Conservation (phyloP, 53 echinoderm and acorn worm genomes). For the Paelopatides confundens region DNA sequence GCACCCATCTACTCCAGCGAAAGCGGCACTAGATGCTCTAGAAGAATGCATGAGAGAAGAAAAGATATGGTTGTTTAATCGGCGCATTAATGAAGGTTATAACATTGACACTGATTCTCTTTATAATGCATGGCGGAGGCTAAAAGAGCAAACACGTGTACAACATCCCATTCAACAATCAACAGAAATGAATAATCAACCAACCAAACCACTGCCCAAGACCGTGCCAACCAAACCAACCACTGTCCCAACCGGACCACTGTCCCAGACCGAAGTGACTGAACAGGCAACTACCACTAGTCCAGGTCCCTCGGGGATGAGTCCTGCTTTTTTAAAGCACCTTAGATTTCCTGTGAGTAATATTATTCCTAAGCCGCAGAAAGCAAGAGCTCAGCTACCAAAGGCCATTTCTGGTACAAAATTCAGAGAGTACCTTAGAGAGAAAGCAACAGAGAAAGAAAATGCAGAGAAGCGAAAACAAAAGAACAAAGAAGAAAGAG, state of each 20-base stretch:
- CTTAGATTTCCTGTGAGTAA: not conserved
- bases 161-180: too few relatives aligned
- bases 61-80: not conserved
- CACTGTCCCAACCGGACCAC: not conserved
- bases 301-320: not conserved
- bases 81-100: not conserved
- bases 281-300: not conserved
- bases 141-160: not conserved
- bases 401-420: constrained; percentile 20
- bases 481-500: not conserved
- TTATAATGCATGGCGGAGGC: not conserved
- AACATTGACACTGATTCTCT: not conserved
- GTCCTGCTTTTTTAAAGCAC: not conserved
- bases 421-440: not conserved
- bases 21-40: too few relatives aligned
- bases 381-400: not conserved
- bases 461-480: not conserved
- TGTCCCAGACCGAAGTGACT: not conserved
- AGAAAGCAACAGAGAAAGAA: not conserved
- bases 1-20: too few relatives aligned
- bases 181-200: too few relatives aligned
- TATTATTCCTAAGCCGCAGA: not conserved
- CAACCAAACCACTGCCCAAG: too few relatives aligned
- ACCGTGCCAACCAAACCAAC: not conserved
- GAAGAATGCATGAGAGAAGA: too few relatives aligned